Evolutionary conservation across 2,888 invertebrate genomes (phyloP), one percentile per base, ranked within the genome.

Genomic region (Synanthedon vespiformis): DNA sequence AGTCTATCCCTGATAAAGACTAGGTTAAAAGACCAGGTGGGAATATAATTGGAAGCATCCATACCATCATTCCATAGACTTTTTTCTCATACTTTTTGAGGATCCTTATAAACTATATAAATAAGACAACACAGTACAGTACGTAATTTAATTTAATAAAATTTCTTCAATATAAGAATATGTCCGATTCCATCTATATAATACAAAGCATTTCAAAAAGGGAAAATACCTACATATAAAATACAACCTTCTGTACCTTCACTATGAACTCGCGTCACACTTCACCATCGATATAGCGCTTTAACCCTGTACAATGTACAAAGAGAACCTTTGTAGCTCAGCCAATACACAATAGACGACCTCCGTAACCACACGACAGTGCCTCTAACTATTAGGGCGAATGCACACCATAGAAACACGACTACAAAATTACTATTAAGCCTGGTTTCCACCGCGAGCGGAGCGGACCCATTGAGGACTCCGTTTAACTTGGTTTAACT

Each of bases 111-210:
- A 34, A 10, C 34, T 34, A 34, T 0, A 6, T 53, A 67, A 76
- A 76, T 72, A 68, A 79, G 70, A 74, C 55, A 54, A 59, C 57
- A 50, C 54, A 56, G 56, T 60, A 64, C 72, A 68, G 74, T 78
- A 76, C 65, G 72, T 79, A 82, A 13, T 44, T 44, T 34, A 44
- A 74, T 86, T 86, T 86, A 85, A 80, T 87, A 87, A 85, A 87
- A 84, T 79, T 82, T 82, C 71, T 76, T 80, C 78, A 82, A 81
- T 87, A 87, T 84, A 87, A 87, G 85, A 87, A 87, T 87, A 48
- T 82, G 84, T 86, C 86, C 81, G 84, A 86, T 86, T 86, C 85
- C 84, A 84, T 85, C 83, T 79, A 75, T 78, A 80, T 77, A 81
- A 80, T 85, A 87, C 85, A 88, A 83, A 86, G 80, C 80, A 72